Evolutionary conservation across 2,888 invertebrate species (phyloP).

Genomic region (Lymantria dispar): DNA sequence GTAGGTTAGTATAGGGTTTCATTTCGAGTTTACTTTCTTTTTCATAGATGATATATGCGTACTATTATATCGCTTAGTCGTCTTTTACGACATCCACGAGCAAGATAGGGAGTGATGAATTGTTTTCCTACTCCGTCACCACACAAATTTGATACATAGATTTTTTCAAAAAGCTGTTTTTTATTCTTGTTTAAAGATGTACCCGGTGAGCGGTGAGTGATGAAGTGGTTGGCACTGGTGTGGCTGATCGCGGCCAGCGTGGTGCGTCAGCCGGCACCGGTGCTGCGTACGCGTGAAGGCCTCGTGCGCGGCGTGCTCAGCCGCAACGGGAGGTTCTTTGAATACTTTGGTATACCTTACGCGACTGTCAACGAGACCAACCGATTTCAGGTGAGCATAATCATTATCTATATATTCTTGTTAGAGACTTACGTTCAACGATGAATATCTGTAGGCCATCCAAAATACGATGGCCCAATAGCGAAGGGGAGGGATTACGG

Average conservation of each 20-base stretch:
- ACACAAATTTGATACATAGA: no score
- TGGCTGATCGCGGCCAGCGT: conserved; percentile 59
- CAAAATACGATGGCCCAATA: no score
- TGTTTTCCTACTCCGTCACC: no score
- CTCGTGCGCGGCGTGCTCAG: conserved; percentile 60
- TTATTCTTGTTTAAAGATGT: neutral
- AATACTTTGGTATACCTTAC: conserved; percentile 71
- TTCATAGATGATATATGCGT: no score
- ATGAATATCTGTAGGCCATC: no score
- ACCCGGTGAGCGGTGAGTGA: conserved; percentile 18
- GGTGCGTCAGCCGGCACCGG: conserved; percentile 61
- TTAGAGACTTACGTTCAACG: neutral
- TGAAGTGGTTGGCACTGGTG: conserved; percentile 66
- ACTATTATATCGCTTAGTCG: no score
- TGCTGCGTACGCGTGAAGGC: conserved; percentile 53
- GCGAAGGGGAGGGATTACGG: no score
- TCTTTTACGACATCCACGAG: no score
- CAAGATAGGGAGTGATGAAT: no score
- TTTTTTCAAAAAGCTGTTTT: no score
- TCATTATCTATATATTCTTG: neutral
- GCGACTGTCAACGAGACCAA: conserved; percentile 59
- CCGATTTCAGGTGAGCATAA: conserved; percentile 57
- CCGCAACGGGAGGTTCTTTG: conserved; percentile 56
- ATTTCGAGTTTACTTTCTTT: no score
- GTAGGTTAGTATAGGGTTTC: no score